These are phyloP conservation scores for Ailuropoda melanoleuca DNA, from an alignment of 2,113 vertebrate species.

Conservation along the genomic window DNA sequence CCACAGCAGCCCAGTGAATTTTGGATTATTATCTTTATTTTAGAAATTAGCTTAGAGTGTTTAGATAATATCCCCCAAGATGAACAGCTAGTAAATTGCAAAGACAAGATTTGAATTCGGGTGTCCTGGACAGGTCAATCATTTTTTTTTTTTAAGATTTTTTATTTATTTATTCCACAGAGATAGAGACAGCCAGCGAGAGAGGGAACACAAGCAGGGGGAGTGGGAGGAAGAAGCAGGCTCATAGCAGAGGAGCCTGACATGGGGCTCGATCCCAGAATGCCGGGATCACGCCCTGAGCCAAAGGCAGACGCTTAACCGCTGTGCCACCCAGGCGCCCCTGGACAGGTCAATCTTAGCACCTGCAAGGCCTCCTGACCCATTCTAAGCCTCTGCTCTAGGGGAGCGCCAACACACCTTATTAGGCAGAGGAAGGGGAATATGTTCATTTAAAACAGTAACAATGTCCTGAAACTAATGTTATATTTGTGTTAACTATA, in stretches of 20 bases:
- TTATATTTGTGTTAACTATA: not conserved
- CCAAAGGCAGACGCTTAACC: no score
- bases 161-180: no score
- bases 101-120: constrained; percentile 20
- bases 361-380: not conserved
- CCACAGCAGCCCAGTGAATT: not conserved
- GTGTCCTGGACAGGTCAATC: not conserved
- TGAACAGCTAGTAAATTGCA: not conserved
- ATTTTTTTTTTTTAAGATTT: no score
- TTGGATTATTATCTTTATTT: not conserved
- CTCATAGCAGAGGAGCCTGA: no score
- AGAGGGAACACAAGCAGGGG: no score
- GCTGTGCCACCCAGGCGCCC: no score
- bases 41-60: constrained; percentile 35
- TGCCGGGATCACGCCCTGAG: no score
- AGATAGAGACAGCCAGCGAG: no score
- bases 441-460: not conserved
- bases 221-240: no score
- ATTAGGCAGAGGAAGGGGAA: not conserved
- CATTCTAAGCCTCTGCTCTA: not conserved
- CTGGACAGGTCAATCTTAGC: not conserved
- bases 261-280: no score
- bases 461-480: not conserved
- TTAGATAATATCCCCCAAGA: not conserved
- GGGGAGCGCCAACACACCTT: not conserved